Evolutionary conservation across 64 coral and sea anemone species (phyloP), one percentile per base, ranked within the genome.

Genomic region (Orbicella faveolata): DNA sequence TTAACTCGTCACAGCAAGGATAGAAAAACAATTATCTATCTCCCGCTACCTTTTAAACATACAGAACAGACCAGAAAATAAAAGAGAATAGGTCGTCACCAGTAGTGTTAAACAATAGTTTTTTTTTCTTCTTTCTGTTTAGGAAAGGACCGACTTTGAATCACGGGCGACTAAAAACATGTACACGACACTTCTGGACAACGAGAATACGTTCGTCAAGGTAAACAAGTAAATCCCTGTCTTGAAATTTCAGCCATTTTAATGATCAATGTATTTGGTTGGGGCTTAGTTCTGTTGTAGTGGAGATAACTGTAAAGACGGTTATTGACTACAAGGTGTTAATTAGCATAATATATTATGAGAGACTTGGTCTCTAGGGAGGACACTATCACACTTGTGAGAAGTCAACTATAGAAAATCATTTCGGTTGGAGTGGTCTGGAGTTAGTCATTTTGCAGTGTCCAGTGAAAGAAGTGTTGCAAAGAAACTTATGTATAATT

Each of bases 91-190:
- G 10, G 25, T 70, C 11, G 0, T 2, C 21, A 26, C 10, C 25
- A 11, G 21, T 10, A 25, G 25, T 11, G 21, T 25, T 25, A n/a
- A 0, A 70, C 25, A 23, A n/a, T 25, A 23, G 10, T 59, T 30
- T 57, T 9, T 79, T 57, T 26, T 13, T 59, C 13, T 79, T 23
- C 18, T 70, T 20, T 86, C 36, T 90, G 64, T 89, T 4, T 34
- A 99, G 97, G 97, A 99, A 86, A 95, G 89, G 84, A 91, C 97
- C 51, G 90, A 96, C 69, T 93, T 95, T 61, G 97, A 99, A 79
- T 95, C 97, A 79, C 90, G 85, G 54, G 94, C 97, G 6, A 95
- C 94, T 16, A 95, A 87, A 75, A 99, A 99, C 33, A 95, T 96
- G 94, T 99, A 96, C 85, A 93, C 88, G 84, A 96, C 94, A 15